A percentile compares a stretch with the other conserved stretches of the same genome.
These are phyloP conservation scores for Strongylocentrotus purpuratus DNA, from an alignment of 35 echinoderm and acorn worm genomes.

Conservation along the genomic window DNA sequence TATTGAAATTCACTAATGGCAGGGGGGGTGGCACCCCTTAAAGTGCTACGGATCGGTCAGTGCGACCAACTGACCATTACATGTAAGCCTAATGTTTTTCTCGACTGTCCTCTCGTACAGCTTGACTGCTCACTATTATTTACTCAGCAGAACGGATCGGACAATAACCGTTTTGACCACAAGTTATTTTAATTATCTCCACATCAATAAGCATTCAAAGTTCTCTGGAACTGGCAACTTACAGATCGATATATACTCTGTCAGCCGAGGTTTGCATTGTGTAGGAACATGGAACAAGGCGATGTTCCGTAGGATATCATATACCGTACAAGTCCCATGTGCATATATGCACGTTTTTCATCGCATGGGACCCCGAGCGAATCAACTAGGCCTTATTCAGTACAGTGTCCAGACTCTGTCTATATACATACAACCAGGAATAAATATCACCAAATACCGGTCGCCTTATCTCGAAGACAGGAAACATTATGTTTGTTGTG, in stretches of 20 bases:
- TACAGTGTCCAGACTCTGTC: background rate
- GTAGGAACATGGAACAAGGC: background rate
- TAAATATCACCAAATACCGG: background rate
- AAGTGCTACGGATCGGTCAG: too few relatives aligned
- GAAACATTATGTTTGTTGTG: background rate
- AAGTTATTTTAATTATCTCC: background rate
- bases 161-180: background rate
- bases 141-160: background rate
- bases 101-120: too few relatives aligned
- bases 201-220: background rate
- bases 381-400: background rate
- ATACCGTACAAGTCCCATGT: too few relatives aligned
- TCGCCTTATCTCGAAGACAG: background rate
- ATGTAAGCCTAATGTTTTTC: too few relatives aligned
- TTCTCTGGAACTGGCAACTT: background rate
- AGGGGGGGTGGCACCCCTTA: too few relatives aligned
- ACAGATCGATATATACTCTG: background rate
- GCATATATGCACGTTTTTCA: background rate
- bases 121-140: too few relatives aligned
- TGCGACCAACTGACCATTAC: too few relatives aligned
- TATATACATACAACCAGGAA: too few relatives aligned
- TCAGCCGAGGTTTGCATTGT: background rate
- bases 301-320: background rate
- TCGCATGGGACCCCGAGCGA: background rate
- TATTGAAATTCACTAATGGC: too few relatives aligned